Evolutionary conservation across 2,797 vertebrate genomes (phyloP), one percentile per base, ranked within the genome.

Genomic region (Mus minutoides): DNA sequence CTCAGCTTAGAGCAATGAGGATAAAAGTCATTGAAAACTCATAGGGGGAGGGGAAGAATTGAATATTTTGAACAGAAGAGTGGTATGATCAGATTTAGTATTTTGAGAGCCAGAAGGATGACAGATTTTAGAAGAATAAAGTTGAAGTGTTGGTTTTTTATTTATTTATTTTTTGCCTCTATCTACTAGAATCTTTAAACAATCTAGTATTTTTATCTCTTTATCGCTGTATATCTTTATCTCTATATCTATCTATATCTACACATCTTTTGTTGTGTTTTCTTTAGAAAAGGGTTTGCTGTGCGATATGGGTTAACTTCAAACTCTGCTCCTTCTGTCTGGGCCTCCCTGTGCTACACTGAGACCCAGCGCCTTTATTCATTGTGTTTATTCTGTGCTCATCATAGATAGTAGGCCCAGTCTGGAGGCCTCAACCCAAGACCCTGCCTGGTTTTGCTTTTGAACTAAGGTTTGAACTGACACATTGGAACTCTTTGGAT

Each of bases 41-140:
- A 49, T 89, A 24, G n/a, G 4, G 52, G 2, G n/a, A 64, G 29
- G 34, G 4, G 3, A 17, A 1, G 2, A 13, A 40, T 8, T 37
- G 75, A 31, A 1, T 56, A n/a, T 52, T 79, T 67, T 31, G 49
- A 12, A 5, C 79, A 80, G 56, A 26, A 21, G 93, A 92, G 49
- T 87, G 43, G 69, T 83, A 84, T 24, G 64, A 95, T 80, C 71
- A 95, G 19, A 88, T 95, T 93, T 94, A 49, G 43, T n/a, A 64
- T 95, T 89, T 69, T 40, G 88, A 92, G 95, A 95, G n/a, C 7
- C 43, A 64, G 4, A 37, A 86, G 80, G 71, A 52, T 62, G 62
- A 76, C 40, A 56, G 40, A 73, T 56, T 92, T 22, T 37, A 96
- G 60, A 90, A n/a, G 11, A 56, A 9, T 82, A 69, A 80, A 90